Conservation (phyloP, 1,140 invertebrate genomes). For the Heliconius himera region DNA sequence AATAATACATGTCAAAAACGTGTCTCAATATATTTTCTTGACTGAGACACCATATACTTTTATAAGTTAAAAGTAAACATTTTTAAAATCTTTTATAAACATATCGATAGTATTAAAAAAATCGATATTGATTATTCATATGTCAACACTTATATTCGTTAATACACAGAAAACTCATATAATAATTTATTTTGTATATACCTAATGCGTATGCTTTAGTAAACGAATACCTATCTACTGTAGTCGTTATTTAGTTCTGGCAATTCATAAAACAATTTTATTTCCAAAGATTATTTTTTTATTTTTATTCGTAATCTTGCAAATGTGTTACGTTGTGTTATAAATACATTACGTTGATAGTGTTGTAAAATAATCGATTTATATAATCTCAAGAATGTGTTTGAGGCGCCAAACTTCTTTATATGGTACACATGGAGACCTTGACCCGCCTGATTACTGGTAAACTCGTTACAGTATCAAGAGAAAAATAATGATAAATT, state of each 20-base stretch:
- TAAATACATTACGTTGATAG: not conserved
- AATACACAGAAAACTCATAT: not conserved
- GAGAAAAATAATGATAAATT: constrained; percentile 39
- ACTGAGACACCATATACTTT: no score
- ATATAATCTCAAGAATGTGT: constrained; percentile 68
- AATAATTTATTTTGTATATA: no score
- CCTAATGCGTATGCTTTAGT: not conserved
- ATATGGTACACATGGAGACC: constrained; percentile 57
- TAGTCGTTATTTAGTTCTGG: not conserved
- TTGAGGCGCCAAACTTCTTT: constrained; percentile 68
- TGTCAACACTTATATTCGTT: not conserved
- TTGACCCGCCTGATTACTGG: constrained; percentile 65
- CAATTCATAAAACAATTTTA: constrained; percentile 37
- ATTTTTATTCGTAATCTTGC: constrained; percentile 34
- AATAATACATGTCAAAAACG: no score
- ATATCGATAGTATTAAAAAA: no score
- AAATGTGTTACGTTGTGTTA: constrained; percentile 36
- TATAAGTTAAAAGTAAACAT: no score
- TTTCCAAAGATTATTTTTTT: constrained; percentile 33
- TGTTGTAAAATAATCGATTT: constrained; percentile 46
- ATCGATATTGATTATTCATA: not conserved
- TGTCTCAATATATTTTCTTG: no score
- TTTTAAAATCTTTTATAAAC: no score
- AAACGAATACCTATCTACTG: not conserved
- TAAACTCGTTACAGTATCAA: constrained; percentile 69